Base-by-base conservation (phyloP, 2,113 vertebrate species). In the Oostethus manadensis region DNA sequence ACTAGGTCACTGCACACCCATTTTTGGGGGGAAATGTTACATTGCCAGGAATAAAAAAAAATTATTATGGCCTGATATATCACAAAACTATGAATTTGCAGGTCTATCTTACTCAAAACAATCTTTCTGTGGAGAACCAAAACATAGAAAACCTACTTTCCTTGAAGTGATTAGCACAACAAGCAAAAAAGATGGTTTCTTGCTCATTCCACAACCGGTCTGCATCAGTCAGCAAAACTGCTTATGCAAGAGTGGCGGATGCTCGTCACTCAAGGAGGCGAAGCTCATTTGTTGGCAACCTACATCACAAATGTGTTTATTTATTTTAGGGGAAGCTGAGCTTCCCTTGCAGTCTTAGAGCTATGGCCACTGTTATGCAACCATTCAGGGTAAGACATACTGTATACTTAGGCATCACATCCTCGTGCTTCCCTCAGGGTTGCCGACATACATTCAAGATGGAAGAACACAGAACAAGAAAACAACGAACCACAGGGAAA, bases 331-430 rank as follows among this genome's bases (percentile, higher is more conserved):
- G n/a, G n/a, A n/a, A n/a, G n/a, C n/a, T n/a, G n/a, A n/a, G n/a
- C n/a, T n/a, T n/a, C n/a, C n/a, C n/a, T n/a, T n/a, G n/a, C n/a
- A n/a, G n/a, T n/a, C n/a, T n/a, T n/a, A n/a, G n/a, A n/a, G n/a
- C n/a, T n/a, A n/a, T n/a, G n/a, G n/a, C n/a, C n/a, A n/a, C n/a
- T n/a, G n/a, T n/a, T n/a, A n/a, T n/a, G 60, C 56, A 62, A 53
- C 49, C 54, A 38, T 64, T 45, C 44, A 54, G 49, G 43, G 74
- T 54, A 20, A 66, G 73, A 53, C 63, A 45, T 81, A n/a, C n/a
- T n/a, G n/a, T n/a, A n/a, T n/a, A n/a, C n/a, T 17, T 49, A 77
- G 20, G 56, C 57, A 69, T 64, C 64, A 69, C 45, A 50, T 13
- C 62, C 55, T 16, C 15, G 48, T 35, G 38, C 59, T 62, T n/a